A percentile compares a stretch with the other conserved stretches of the same genome.
Conservation (phyloP, 2,113 vertebrate species). For the Osmerus eperlanus region DNA sequence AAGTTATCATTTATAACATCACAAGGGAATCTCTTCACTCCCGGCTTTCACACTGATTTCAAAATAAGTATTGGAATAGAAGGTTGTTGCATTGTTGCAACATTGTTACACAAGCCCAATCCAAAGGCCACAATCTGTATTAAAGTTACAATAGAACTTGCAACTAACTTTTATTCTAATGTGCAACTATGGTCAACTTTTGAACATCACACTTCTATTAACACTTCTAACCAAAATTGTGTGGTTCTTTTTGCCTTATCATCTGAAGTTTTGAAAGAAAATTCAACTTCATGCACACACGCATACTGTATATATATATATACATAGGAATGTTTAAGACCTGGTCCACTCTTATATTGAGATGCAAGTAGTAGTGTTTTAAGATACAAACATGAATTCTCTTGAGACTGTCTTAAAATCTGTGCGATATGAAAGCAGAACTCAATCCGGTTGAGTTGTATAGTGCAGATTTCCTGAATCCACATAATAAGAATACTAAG, state of each 20-base stretch:
- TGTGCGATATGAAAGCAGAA: conserved; percentile 2
- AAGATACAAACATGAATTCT: not conserved
- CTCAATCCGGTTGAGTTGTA: conserved; percentile 18
- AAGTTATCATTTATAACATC: too few species aligned
- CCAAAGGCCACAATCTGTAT: conserved; percentile 48
- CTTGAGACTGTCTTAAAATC: too few species aligned
- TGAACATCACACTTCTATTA: too few species aligned
- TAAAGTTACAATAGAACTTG: conserved; percentile 26
- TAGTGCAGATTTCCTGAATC: conserved; percentile 23
- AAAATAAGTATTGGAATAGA: too few species aligned
- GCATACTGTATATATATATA: too few species aligned
- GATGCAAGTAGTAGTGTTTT: not conserved
- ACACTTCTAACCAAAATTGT: too few species aligned
- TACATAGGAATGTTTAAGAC: not conserved
- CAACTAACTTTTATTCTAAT: conserved; percentile 25
- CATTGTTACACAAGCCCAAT: not conserved
- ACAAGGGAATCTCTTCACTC: too few species aligned
- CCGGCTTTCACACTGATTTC: too few species aligned
- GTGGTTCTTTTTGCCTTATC: too few species aligned
- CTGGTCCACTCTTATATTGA: not conserved
- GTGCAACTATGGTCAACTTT: not conserved
- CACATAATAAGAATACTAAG: not conserved
- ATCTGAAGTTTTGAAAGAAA: too few species aligned
- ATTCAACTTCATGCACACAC: too few species aligned
- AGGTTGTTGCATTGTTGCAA: not conserved